These are phyloP conservation scores for Apamea anceps DNA, from an alignment of 2,888 invertebrate genomes.

Conservation along the genomic window DNA sequence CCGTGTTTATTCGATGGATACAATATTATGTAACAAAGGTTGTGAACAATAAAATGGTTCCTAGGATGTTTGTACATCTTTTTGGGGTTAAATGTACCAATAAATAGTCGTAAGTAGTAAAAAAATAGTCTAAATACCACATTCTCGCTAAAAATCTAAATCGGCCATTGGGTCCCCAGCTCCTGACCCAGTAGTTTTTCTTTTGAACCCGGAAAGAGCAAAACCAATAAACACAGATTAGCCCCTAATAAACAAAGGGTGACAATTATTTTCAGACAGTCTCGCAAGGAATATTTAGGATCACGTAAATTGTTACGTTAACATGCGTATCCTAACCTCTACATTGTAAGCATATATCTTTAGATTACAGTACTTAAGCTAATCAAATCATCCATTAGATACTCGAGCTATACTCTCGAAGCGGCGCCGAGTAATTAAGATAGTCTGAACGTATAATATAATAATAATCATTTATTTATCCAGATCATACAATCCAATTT, in stretches of 20 bases:
- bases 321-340: slow-evolving; percentile 7
- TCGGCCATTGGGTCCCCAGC: too few relatives aligned
- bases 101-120: not conserved
- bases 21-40: too few relatives aligned
- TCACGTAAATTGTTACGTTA: slow-evolving; percentile 26
- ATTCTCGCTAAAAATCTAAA: not conserved
- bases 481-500: too few relatives aligned
- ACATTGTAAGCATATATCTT: slow-evolving; percentile 36
- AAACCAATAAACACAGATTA: not conserved
- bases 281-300: slow-evolving; percentile 4
- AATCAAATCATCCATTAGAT: slow-evolving; percentile 56
- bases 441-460: slow-evolving; percentile 24
- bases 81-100: too few relatives aligned
- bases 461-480: too few relatives aligned
- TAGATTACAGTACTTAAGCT: slow-evolving; percentile 43
- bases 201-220: not conserved
- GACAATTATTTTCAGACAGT: slow-evolving; percentile 8
- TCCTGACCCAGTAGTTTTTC: not conserved
- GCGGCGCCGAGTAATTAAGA: slow-evolving; percentile 47
- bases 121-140: not conserved
- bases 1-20: too few relatives aligned
- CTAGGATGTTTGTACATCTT: too few relatives aligned
- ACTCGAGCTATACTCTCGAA: slow-evolving; percentile 24
- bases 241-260: not conserved
- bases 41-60: too few relatives aligned